Base-by-base conservation (phyloP, 2,113 vertebrate genomes). In the Butastur rufipennis region DNA sequence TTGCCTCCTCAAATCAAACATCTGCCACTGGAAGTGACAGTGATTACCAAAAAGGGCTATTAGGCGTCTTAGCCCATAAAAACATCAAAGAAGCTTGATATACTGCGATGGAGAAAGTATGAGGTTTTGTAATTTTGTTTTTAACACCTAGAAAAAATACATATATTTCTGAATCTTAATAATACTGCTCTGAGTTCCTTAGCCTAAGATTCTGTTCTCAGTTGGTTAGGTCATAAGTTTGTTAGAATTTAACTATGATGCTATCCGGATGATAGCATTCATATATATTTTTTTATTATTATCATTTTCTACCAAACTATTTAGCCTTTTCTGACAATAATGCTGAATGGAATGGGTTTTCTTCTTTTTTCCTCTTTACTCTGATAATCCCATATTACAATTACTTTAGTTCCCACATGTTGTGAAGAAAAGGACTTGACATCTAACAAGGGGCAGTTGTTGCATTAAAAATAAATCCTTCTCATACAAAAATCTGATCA, bases 1-100 rank as follows among this genome's bases (percentile, higher is more conserved):
- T 81, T 97, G 8, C 48, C 31, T 95, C 23, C 71, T 95, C 48
- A 77, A 90, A 83, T 95, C 56, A 88, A 93, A 83, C 58, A 82
- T 94, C 92, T 95, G 81, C 52, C 75, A 74, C 74, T 82, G 43
- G 62, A 94, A 93, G 36, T 80, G 93, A 92, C 40, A 88, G 53
- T 77, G 67, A 88, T 86, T 95, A 53, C 40, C 36, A 65, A 87
- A 90, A 70, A 73, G 62, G 10, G 8, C n/a, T 93, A 79, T 79
- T 38, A 93, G 16, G 26, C 73, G 40, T 53, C 47, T 72, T 42
- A 82, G 16, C 12, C n/a, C 40, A 82, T 80, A 80, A 88, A 96
- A 72, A 43, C 31, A 40, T 93, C 58, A 82, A 45, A 59, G 71
- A n/a, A 68, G 0, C 7, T 45, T 45, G 16, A 86, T 75, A 36